Evolutionary conservation across 2,113 vertebrate genomes (phyloP).

Genomic region (Pseudorhombus dupliciocellatus): DNA sequence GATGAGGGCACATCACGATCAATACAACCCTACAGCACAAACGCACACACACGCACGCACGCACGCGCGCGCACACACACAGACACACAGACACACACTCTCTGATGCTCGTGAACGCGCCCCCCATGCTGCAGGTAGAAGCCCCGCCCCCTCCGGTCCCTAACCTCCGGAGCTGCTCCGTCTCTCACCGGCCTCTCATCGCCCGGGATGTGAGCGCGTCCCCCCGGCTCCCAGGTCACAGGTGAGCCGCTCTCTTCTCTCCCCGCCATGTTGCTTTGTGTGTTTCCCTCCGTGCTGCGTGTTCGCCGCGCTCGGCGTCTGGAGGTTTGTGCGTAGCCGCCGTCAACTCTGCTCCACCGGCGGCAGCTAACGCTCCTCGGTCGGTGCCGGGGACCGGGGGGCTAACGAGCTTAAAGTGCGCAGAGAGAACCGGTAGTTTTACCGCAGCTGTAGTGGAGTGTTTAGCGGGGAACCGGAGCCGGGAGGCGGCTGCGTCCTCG

Average conservation of each 20-base stretch:
- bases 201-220: not conserved
- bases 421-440: not conserved
- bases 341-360: not conserved
- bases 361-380: not conserved
- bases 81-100: not conserved
- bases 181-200: not conserved
- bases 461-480: not conserved
- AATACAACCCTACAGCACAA: slow-evolving; percentile 11
- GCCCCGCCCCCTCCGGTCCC: slow-evolving; percentile 61
- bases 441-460: not conserved
- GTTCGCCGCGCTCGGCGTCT: not conserved
- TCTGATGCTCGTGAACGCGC: slow-evolving; percentile 19
- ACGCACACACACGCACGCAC: not conserved
- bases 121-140: slow-evolving; percentile 68
- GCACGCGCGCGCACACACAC: not conserved
- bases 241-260: slow-evolving; percentile 45
- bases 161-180: slow-evolving; percentile 6
- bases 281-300: not conserved
- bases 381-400: not conserved
- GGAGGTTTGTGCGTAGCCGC: not conserved
- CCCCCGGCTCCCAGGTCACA: slow-evolving; percentile 26
- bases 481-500: slow-evolving; percentile 11
- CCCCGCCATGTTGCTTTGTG: not conserved
- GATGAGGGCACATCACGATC: slow-evolving; percentile 34
- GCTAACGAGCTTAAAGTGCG: not conserved